A percentile compares a stretch with the other conserved stretches of the same genome.
These are phyloP conservation scores for Zoanthus sociatus DNA, from an alignment of 92 coral and sea anemone species.

Conservation along the genomic window DNA sequence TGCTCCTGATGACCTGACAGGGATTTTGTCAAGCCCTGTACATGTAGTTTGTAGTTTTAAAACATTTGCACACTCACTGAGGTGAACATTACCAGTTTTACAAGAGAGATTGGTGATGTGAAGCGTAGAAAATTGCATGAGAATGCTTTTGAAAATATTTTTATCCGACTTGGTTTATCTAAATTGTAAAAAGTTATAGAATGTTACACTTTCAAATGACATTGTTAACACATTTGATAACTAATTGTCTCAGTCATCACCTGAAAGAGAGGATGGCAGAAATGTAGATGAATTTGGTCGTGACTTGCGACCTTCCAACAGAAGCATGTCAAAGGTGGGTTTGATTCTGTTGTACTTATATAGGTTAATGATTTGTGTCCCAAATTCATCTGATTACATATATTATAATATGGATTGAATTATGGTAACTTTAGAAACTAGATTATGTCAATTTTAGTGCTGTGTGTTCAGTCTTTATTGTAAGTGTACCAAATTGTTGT, in stretches of 20 bases:
- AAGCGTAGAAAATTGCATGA: not conserved
- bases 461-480: no score
- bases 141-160: not conserved
- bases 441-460: no score
- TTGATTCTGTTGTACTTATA: not conserved
- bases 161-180: not conserved
- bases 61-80: not conserved
- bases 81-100: not conserved
- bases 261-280: conserved; percentile 62
- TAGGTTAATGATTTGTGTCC: not conserved
- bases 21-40: no score
- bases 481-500: no score
- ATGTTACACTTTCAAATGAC: not conserved
- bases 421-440: no score
- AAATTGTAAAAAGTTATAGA: not conserved
- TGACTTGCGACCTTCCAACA: conserved; percentile 72
- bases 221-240: conserved; percentile 68
- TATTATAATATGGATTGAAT: not conserved
- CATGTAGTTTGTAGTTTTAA: no score
- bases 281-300: conserved; percentile 91
- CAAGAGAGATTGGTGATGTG: not conserved
- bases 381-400: not conserved
- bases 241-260: conserved; percentile 71
- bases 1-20: no score
- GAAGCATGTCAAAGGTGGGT: conserved; percentile 73